Percentiles rank a stretch among this genome's conserved stretches.
These are phyloP conservation scores for Halocynthia roretzi DNA, from an alignment of 23 tunicate genomes.

Conservation along the genomic window DNA sequence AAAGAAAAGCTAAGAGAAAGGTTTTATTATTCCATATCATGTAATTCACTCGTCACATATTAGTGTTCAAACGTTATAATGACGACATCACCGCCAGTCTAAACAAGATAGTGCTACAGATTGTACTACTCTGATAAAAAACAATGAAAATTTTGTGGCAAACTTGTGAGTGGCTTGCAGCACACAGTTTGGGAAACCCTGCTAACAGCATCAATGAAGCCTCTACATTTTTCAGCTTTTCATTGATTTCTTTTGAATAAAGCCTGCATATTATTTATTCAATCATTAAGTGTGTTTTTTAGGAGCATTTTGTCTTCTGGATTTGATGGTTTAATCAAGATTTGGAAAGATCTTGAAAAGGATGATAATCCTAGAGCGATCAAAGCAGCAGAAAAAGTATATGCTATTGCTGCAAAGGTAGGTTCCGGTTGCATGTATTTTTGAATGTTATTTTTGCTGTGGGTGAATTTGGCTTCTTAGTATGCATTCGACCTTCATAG, in stretches of 20 bases:
- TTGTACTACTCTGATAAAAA: too few species aligned
- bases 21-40: too few species aligned
- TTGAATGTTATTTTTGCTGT: not conserved
- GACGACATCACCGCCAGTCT: too few species aligned
- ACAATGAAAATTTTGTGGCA: too few species aligned
- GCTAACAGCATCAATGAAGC: not conserved
- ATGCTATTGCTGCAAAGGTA: slow-evolving; percentile 44
- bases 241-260: not conserved
- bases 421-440: not conserved
- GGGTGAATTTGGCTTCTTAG: not conserved
- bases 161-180: too few species aligned
- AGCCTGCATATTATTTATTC: not conserved
- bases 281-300: not conserved
- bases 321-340: slow-evolving; percentile 58
- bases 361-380: slow-evolving; percentile 44
- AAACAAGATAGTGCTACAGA: too few species aligned
- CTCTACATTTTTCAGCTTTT: not conserved
- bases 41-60: too few species aligned
- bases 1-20: too few species aligned
- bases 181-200: too few species aligned
- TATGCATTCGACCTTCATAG: too few species aligned
- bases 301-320: slow-evolving; percentile 57
- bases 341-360: slow-evolving; percentile 63
- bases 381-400: slow-evolving; percentile 43
- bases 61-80: too few species aligned